Evolutionary conservation across 2,113 vertebrate species (phyloP), one percentile per base, ranked within the genome.

Genomic region (Sapajus apella): DNA sequence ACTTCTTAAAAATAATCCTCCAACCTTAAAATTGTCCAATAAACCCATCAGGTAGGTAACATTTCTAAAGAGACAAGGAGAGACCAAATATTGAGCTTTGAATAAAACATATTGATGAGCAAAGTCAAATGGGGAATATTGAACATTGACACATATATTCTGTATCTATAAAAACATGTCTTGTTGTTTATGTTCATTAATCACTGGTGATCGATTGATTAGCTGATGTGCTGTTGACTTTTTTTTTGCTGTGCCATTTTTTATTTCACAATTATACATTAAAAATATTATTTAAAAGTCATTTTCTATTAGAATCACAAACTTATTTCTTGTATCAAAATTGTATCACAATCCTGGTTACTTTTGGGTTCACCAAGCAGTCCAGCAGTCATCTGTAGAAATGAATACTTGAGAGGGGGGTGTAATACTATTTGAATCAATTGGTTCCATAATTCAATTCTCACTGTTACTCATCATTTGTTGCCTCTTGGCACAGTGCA

Each of bases 381-480:
- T 99, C 99, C 30, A 99, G 97, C 97, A 99, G 96, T 99, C 99
- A 90, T 99, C 99, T 82, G 99, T 99, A 81, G 99, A 99, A 96
- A 99, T 95, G 12, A 93, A 68, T 52, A 88, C 72, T 23, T 91
- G 94, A 66, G 97, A 96, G 32, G 95, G 50, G 27, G 81, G 35
- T 1, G 37, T 11, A 1, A 83, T 43, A 17, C 93, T 1, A 37
- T 86, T 37, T 27, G 97, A 80, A 90, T 95, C 87, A 23, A 86
- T 58, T 5, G 82, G 93, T 91, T 92, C 95, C 37, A 43, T 61
- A 55, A 16, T 4, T 8, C 0, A 82, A 47, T 90, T 93, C 73
- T 87, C 94, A 79, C 90, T 73, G 30, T 58, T 92, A 14, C 32
- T 97, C 79, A 11, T 92, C 91, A 79, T 52, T 40, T 73, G 30